A percentile compares a stretch with the other conserved stretches of the same genome.
Conservation (phyloP, 2,888 invertebrate species). For the Sarcophaga carnaria region DNA sequence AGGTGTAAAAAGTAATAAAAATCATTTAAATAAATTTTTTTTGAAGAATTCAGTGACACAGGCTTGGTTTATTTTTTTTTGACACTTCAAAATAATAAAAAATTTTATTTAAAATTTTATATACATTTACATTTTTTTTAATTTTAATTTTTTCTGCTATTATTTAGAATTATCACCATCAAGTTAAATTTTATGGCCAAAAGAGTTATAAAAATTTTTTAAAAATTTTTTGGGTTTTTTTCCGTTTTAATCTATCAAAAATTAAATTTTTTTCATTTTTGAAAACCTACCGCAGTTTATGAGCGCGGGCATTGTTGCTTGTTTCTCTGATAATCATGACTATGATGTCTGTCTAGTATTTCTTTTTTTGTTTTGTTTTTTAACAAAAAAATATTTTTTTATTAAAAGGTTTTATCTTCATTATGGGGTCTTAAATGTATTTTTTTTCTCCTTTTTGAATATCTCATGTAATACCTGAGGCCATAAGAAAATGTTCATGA, state of each 20-base stretch:
- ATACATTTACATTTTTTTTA: too few relatives aligned
- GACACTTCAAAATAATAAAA: too few relatives aligned
- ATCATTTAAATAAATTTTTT: too few relatives aligned
- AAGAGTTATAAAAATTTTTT: background rate
- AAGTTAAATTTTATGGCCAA: too few relatives aligned
- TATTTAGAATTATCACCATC: conserved; percentile 4
- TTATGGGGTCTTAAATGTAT: background rate
- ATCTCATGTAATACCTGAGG: conserved; percentile 12
- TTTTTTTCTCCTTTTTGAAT: background rate
- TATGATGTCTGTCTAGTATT: conserved; percentile 2
- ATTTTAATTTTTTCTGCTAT: background rate
- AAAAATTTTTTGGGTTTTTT: background rate
- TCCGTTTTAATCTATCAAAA: background rate
- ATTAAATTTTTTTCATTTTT: background rate
- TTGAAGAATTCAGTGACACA: too few relatives aligned
- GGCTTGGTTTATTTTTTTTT: too few relatives aligned
- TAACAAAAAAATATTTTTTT: background rate
- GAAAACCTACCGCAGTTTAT: conserved; percentile 23
- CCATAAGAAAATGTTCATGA: background rate
- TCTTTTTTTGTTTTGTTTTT: background rate
- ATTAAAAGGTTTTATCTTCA: background rate
- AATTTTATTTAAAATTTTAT: background rate
- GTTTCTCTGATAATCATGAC: background rate
- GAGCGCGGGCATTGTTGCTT: background rate
- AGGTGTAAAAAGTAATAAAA: too few relatives aligned